Conservation (phyloP, 2,113 vertebrate species). For the Melozone crissalis region DNA sequence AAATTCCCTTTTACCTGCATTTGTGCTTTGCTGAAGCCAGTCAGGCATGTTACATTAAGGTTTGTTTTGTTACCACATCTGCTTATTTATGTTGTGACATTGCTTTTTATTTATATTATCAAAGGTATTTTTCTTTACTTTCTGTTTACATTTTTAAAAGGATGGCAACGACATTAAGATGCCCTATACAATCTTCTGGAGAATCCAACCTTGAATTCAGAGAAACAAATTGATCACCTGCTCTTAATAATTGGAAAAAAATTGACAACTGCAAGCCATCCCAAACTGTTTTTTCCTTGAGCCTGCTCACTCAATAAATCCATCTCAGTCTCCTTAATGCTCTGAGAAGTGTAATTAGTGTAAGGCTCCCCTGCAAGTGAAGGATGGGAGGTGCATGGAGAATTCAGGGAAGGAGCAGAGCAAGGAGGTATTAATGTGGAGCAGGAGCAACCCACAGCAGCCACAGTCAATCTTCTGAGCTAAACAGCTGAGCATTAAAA, state of each 20-base stretch:
- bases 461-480: not conserved
- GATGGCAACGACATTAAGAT: not conserved
- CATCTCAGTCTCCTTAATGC: conserved; percentile 13
- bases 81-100: not conserved
- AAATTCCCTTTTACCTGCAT: not conserved
- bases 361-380: not conserved
- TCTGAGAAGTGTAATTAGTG: conserved; percentile 40
- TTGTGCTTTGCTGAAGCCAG: not conserved
- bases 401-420: not conserved
- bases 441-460: not conserved
- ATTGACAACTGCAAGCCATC: not conserved
- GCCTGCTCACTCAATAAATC: not conserved
- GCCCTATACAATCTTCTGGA: not conserved
- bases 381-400: not conserved
- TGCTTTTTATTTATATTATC: not conserved
- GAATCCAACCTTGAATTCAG: not conserved
- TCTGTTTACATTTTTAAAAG: not conserved
- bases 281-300: not conserved
- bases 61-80: not conserved
- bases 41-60: not conserved
- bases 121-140: not conserved
- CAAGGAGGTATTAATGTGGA: not conserved
- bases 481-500: not conserved
- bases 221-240: not conserved
- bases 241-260: not conserved